These are phyloP conservation scores for Sebastes cheni DNA, from an alignment of 2,797 vertebrate species.

Conservation along the genomic window DNA sequence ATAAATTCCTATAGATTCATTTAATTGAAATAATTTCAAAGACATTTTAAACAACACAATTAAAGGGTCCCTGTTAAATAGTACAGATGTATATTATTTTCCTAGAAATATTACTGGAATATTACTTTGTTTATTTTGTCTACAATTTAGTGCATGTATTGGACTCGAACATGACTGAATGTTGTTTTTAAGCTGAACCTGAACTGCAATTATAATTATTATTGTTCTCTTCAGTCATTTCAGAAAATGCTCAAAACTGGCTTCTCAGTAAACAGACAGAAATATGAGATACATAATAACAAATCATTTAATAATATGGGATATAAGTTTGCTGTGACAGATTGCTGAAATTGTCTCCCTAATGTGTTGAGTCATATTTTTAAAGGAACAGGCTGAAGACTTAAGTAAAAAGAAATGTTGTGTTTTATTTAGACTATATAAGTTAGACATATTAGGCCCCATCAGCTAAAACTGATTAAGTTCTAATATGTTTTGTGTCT, in stretches of 20 bases:
- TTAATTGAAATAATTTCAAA: background rate
- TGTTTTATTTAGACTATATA: background rate
- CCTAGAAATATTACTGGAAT: background rate
- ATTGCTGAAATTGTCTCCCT: background rate
- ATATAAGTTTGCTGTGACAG: background rate
- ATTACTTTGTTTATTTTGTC: background rate
- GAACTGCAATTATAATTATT: background rate
- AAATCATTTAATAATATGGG: background rate
- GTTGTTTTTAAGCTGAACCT: background rate
- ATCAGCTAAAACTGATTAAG: background rate
- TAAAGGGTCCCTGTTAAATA: background rate
- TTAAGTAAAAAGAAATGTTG: background rate
- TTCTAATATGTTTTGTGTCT: background rate
- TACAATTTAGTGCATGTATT: background rate
- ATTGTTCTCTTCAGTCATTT: background rate
- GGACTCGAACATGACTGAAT: background rate
- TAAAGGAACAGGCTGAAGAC: background rate
- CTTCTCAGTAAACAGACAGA: background rate
- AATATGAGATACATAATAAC: background rate
- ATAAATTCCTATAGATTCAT: background rate
- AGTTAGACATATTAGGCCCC: accelerated
- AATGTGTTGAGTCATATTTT: background rate
- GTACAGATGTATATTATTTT: background rate
- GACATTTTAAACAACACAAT: background rate
- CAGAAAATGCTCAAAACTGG: background rate